phyloP scores from a whole-genome alignment of 2,797 vertebrate genomes.

The Enteromius radiatus region DNA sequence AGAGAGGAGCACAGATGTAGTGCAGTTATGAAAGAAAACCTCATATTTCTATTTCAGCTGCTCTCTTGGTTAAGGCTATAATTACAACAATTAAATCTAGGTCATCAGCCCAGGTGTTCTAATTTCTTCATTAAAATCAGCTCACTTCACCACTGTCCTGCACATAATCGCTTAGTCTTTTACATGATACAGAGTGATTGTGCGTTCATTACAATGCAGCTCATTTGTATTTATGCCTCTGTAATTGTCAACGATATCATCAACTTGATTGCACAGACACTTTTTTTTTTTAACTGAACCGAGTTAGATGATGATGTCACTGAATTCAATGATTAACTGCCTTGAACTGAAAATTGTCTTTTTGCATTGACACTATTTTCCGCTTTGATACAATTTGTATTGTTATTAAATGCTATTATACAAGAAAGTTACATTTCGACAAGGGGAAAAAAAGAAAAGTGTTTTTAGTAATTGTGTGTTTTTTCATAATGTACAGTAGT shows the following conservation, averaged over 20 bases:
- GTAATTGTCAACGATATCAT: not conserved
- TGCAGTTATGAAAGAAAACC: not conserved
- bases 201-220: not conserved
- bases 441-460: too few relatives aligned
- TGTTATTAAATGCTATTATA: not conserved
- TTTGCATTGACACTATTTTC: too few relatives aligned
- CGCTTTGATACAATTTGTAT: too few relatives aligned
- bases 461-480: not conserved
- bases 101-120: constrained; percentile 6
- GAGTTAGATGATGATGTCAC: too few relatives aligned
- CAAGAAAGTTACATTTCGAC: not conserved
- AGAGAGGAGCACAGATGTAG: constrained; percentile 30
- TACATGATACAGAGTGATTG: not conserved
- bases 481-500: not conserved
- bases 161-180: not conserved
- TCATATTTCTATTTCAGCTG: not conserved
- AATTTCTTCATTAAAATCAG: constrained; percentile 12
- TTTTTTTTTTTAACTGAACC: too few relatives aligned
- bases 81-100: not conserved
- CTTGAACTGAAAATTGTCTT: too few relatives aligned
- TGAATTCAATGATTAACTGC: too few relatives aligned
- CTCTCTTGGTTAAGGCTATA: constrained; percentile 1
- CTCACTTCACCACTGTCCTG: not conserved
- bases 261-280: too few relatives aligned
- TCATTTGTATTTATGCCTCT: not conserved